Evolutionary conservation across 2,797 vertebrate genomes (phyloP).

Genomic region (Euthynnus affinis): DNA sequence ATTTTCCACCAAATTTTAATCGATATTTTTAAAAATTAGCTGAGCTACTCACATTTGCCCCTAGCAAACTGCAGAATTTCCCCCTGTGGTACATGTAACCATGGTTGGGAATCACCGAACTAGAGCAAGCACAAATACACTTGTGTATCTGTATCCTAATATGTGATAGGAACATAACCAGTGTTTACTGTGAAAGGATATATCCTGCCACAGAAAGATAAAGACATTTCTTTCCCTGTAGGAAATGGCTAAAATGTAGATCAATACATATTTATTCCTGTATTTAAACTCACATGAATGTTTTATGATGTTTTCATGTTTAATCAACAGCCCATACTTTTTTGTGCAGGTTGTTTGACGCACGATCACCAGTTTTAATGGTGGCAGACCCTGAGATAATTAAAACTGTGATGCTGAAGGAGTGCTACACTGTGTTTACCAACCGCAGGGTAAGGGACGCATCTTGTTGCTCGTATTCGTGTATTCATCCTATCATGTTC

Average conservation of each 20-base stretch:
- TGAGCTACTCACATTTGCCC: too few relatives aligned
- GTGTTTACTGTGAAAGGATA: background rate
- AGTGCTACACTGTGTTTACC: conserved; percentile 83
- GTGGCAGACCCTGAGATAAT: conserved; percentile 81
- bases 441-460: conserved; percentile 83
- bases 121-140: too few relatives aligned
- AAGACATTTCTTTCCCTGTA: background rate
- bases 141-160: too few relatives aligned
- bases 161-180: background rate
- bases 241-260: too few relatives aligned
- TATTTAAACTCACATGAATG: background rate
- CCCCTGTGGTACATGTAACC: too few relatives aligned
- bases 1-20: too few relatives aligned
- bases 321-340: background rate
- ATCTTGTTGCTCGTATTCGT: background rate
- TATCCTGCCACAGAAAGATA: background rate
- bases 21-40: too few relatives aligned
- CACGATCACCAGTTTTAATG: conserved; percentile 71
- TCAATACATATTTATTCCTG: background rate
- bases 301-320: background rate
- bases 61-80: too few relatives aligned
- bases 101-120: too few relatives aligned
- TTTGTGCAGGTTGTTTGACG: conserved; percentile 79
- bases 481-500: background rate
- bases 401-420: conserved; percentile 84